These are phyloP conservation scores for Myiotriccus ornatus DNA, from an alignment of 2,797 vertebrate genomes.

Conservation along the genomic window DNA sequence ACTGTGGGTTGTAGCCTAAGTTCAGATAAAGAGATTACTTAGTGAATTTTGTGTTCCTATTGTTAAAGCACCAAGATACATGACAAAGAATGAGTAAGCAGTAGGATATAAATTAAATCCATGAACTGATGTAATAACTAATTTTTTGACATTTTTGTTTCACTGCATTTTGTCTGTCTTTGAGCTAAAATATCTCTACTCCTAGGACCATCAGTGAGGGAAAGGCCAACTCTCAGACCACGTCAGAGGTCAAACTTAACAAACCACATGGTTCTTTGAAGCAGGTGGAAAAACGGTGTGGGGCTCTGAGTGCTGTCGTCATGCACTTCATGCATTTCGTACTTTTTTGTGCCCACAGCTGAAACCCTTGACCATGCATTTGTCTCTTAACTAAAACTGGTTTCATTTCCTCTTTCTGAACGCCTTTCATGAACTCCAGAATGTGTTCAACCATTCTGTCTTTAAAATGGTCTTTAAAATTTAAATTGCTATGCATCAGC, in stretches of 20 bases:
- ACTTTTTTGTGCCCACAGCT: not conserved
- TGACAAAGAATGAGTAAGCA: not conserved
- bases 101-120: not conserved
- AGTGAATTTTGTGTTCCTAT: not conserved
- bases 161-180: not conserved
- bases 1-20: not conserved
- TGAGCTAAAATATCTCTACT: not conserved
- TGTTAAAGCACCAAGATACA: not conserved
- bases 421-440: not conserved
- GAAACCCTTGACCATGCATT: not conserved
- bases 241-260: conserved; percentile 17
- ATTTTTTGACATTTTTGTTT: not conserved
- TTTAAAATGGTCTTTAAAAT: not conserved
- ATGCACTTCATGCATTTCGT: not conserved
- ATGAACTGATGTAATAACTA: not conserved
- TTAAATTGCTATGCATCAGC: not conserved
- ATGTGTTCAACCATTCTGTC: not conserved
- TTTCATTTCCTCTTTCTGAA: not conserved
- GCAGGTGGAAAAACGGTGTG: not conserved
- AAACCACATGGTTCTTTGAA: not conserved
- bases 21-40: not conserved
- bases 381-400: not conserved
- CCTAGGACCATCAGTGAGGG: not conserved
- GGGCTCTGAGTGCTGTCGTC: not conserved
- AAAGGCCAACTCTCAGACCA: not conserved